These are phyloP conservation scores for Caradrina clavipalpis DNA, from an alignment of 2,888 invertebrate genomes.

Conservation along the genomic window DNA sequence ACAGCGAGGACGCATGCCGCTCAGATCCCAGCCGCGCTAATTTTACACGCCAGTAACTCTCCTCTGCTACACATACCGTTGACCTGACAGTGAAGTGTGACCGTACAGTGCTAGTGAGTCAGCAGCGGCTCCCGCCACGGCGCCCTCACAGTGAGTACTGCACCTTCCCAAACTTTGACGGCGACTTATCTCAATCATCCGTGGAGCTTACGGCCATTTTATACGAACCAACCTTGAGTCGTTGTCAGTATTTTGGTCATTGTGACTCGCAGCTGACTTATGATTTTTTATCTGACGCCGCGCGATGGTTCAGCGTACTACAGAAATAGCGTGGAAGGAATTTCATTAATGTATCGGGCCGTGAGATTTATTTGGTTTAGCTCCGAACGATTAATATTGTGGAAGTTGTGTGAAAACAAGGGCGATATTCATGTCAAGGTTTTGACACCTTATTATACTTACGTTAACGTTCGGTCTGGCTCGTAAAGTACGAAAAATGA, in stretches of 20 bases:
- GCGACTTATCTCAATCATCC: conserved; percentile 79
- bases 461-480: conserved; percentile 59
- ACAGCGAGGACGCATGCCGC: conserved; percentile 78
- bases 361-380: conserved; percentile 73
- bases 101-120: conserved; percentile 73
- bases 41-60: conserved; percentile 83
- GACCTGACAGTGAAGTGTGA: conserved; percentile 86
- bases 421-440: conserved; percentile 84
- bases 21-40: conserved; percentile 77
- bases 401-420: conserved; percentile 75
- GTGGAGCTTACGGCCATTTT: conserved; percentile 85
- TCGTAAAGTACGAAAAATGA: conserved; percentile 56
- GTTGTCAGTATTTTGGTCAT: conserved; percentile 85
- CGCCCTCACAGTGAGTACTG: conserved; percentile 75
- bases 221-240: conserved; percentile 86
- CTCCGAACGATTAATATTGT: conserved; percentile 76
- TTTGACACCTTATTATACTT: conserved; percentile 76
- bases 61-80: conserved; percentile 73
- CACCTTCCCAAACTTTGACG: conserved; percentile 70
- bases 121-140: conserved; percentile 43
- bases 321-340: conserved; percentile 70
- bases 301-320: conserved; percentile 57
- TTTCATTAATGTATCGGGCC: conserved; percentile 72
- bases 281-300: conserved; percentile 68
- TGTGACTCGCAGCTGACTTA: conserved; percentile 78